Percentiles rank a stretch among this genome's conserved stretches.
These are phyloP conservation scores for Scelioninae gen. 1 DNA, from an alignment of 2,888 invertebrate genomes.

Conservation along the genomic window DNA sequence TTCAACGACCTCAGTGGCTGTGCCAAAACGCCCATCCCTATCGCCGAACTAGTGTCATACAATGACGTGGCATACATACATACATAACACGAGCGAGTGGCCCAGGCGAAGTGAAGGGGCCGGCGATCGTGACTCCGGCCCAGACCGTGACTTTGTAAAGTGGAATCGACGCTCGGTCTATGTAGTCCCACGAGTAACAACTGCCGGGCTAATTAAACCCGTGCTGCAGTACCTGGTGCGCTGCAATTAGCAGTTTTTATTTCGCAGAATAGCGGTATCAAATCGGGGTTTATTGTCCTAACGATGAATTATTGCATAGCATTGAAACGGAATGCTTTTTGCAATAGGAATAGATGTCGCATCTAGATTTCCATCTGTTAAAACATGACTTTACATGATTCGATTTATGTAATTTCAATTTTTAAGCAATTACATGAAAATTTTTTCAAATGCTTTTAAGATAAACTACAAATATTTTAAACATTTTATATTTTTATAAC, in stretches of 20 bases:
- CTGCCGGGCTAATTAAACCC: slow-evolving; percentile 60
- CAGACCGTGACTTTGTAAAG: too few species aligned
- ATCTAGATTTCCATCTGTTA: background rate
- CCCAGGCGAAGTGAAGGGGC: too few species aligned
- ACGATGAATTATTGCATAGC: slow-evolving; percentile 10
- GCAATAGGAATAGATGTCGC: background rate
- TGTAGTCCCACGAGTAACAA: too few species aligned
- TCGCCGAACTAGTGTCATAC: slow-evolving; percentile 63
- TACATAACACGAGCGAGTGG: too few species aligned
- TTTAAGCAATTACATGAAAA: too few species aligned
- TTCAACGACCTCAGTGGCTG: slow-evolving; percentile 71
- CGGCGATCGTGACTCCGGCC: too few species aligned
- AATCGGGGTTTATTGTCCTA: slow-evolving; percentile 40
- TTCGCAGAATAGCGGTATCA: slow-evolving; percentile 49
- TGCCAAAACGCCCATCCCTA: slow-evolving; percentile 69
- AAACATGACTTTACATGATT: background rate
- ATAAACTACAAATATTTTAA: too few species aligned
- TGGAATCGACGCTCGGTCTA: too few species aligned
- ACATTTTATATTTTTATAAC: too few species aligned
- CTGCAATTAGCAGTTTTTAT: slow-evolving; percentile 55
- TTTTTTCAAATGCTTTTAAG: too few species aligned
- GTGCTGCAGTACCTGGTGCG: slow-evolving; percentile 16
- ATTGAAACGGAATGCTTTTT: slow-evolving; percentile 1
- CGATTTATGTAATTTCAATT: too few species aligned
- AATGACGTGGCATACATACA: slow-evolving; percentile 63